Percentiles rank a stretch among this genome's conserved stretches.
Evolutionary conservation across 2,797 vertebrate species (phyloP).

Genomic region (Ataeniobius toweri): DNA sequence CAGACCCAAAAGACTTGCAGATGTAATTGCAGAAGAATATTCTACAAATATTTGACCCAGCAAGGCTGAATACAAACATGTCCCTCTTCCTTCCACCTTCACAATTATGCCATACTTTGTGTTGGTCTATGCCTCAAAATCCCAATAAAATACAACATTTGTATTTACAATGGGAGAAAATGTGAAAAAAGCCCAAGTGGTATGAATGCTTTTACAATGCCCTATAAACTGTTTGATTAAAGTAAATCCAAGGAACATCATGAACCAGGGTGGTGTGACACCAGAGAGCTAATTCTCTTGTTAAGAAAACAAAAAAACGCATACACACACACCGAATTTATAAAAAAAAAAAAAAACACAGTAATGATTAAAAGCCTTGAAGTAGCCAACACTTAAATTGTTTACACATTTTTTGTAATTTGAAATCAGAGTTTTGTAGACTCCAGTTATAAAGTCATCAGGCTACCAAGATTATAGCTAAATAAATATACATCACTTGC

Average conservation of each 20-base stretch:
- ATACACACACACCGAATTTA: conserved; percentile 6
- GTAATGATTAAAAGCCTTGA: conserved; percentile 65
- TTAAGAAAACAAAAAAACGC: conserved; percentile 15
- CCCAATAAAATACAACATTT: neutral
- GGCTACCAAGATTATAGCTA: conserved; percentile 52
- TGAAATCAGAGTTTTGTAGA: conserved; percentile 53
- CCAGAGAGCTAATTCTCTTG: conserved; percentile 33
- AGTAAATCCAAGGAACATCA: neutral
- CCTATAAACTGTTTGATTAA: neutral
- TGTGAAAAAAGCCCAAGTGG: neutral
- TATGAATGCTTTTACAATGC: neutral
- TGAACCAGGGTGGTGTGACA: conserved; percentile 31
- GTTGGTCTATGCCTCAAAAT: neutral
- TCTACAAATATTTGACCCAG: neutral
- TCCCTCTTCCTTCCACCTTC: neutral
- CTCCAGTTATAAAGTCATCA: conserved; percentile 49
- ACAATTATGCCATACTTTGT: neutral
- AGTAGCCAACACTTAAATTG: conserved; percentile 41
- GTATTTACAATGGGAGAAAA: neutral
- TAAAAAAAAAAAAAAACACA: conserved; percentile 57
- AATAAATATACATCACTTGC: conserved; percentile 57
- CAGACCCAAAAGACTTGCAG: neutral
- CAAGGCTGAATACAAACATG: neutral
- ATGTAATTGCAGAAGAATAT: neutral
- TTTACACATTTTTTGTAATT: conserved; percentile 62